Evolutionary conservation across 2,888 invertebrate genomes (phyloP).

Genomic region (Nephrotoma guestfalica): DNA sequence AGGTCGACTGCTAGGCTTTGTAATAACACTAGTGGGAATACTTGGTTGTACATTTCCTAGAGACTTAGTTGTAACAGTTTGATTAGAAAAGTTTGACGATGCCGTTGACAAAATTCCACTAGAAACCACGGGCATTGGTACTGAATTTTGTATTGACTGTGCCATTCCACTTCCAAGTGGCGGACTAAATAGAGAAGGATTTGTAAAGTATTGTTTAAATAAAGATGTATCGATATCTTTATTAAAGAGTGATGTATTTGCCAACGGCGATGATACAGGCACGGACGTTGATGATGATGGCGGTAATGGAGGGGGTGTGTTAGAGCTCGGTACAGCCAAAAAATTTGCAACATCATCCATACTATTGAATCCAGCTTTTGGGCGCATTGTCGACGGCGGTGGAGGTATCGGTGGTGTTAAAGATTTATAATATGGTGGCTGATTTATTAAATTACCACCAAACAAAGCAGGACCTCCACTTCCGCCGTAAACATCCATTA

Average conservation of each 20-base stretch:
- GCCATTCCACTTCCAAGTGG: not conserved
- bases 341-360: not conserved
- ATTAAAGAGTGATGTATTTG: not conserved
- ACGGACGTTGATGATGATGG: not conserved
- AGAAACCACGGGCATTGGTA: not conserved
- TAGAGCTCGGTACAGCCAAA: constrained; percentile 2
- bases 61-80: not conserved
- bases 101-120: not conserved
- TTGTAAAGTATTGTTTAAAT: not conserved
- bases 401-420: not conserved
- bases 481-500: not conserved
- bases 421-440: constrained; percentile 2
- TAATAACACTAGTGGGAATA: constrained; percentile 12
- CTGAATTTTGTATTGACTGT: not conserved
- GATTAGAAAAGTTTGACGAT: not conserved
- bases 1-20: constrained; percentile 2
- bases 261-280: not conserved
- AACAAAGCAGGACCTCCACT: not conserved
- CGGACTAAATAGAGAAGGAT: not conserved
- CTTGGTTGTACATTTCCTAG: constrained; percentile 3
- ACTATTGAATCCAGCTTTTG: not conserved
- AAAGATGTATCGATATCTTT: not conserved
- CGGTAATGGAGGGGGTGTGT: not conserved
- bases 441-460: not conserved
- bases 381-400: not conserved